Base-by-base conservation (phyloP, 2,888 invertebrate genomes). In the Eurytoma californica region DNA sequence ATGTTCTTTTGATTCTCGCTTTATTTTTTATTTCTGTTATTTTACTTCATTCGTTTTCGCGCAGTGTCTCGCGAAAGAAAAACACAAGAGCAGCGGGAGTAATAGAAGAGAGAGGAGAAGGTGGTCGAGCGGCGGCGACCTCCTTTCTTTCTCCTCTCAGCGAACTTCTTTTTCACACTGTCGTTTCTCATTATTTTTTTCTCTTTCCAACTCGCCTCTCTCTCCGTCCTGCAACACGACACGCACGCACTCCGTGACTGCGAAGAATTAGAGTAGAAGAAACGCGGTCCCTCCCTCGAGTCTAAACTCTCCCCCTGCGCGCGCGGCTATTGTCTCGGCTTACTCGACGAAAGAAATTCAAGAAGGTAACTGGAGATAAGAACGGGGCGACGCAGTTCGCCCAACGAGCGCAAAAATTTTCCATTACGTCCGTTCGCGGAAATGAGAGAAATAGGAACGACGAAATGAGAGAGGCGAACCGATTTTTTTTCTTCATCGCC, bases 201-300 rank as follows among this genome's bases (percentile, higher is more conserved):
- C 14, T 16, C 20, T 47, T 58, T 13, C 51, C 60, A 20, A 75
- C 16, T 67, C 28, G 72, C 79, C 79, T 80, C 79, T 80, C 79
- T 79, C 79, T 80, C 76, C 72, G 75, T 67, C 61, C 13, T n/a
- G 39, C 20, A n/a, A 47, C 28, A 24, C n/a, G 24, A 53, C 58
- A 61, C 49, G 57, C 14, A 58, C 28, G 24, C 51, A 69, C 58
- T 55, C 58, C 65, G 60, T 3, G 3, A 20, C 72, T 24, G 61
- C 60, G 79, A 72, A 76, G 79, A 80, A 76, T 66, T 79, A 76
- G 76, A 76, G 72, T 76, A 80, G 79, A 69, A 18, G 39, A 39
- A 39, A 39, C 39, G n/a, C 57, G n/a, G 16, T 28, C 58, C 61
- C 72, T 30, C 16, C 47, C n/a, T 61, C 4, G 49, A 66, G 53